phyloP scores from a whole-genome alignment of 2,113 vertebrate species.

The Hassar affinis region DNA sequence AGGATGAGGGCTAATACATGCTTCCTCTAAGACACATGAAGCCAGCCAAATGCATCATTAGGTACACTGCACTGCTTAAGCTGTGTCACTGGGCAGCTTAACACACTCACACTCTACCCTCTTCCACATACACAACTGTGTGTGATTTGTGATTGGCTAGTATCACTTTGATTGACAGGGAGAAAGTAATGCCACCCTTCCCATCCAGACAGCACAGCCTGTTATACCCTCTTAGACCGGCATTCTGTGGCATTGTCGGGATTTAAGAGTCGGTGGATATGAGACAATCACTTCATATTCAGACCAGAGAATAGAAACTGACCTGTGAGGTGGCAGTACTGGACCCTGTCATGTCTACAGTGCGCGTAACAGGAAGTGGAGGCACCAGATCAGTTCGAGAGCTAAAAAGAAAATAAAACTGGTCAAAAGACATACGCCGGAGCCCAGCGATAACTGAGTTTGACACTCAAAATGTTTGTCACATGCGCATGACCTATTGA shows the following conservation, averaged over 20 bases:
- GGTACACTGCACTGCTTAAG: neutral
- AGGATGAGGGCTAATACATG: neutral
- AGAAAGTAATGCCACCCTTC: neutral
- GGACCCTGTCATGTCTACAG: conserved; percentile 66
- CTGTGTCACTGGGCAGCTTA: neutral
- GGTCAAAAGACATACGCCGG: neutral
- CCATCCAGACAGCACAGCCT: neutral
- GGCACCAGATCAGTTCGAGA: conserved; percentile 80
- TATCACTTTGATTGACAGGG: too few species aligned
- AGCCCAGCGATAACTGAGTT: neutral
- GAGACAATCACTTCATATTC: neutral
- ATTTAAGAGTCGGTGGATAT: neutral
- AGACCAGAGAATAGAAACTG: conserved; percentile 16
- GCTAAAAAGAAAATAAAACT: conserved; percentile 55
- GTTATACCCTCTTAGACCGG: neutral
- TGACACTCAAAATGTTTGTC: neutral
- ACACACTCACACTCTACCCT: neutral
- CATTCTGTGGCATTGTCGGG: neutral
- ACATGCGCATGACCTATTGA: neutral
- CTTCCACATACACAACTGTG: neutral
- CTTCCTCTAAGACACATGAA: neutral
- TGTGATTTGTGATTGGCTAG: neutral
- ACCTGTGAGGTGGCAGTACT: conserved; percentile 51
- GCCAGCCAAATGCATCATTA: neutral
- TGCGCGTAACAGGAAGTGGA: conserved; percentile 80